A percentile compares a stretch with the other conserved stretches of the same genome.
Conservation (phyloP, 2,113 vertebrate genomes). For the Eptesicus fuscus region DNA sequence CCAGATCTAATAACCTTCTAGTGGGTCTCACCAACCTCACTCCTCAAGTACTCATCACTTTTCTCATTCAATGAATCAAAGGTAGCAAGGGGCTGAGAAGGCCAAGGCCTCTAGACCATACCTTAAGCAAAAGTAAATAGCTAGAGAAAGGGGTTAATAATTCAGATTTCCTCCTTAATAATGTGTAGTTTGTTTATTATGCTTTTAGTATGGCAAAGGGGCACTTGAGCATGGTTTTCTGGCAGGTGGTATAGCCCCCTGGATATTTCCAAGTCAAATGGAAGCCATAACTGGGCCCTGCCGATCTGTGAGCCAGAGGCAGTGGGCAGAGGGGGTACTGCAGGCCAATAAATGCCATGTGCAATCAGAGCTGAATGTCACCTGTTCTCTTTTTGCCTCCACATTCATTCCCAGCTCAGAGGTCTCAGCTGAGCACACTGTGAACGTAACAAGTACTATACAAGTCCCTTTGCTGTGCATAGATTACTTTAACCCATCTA, state of each 20-base stretch:
- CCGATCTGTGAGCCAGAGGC: neutral
- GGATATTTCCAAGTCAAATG: conserved; percentile 28
- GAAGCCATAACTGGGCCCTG: neutral
- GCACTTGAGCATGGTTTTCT: neutral
- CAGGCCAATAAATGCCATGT: conserved; percentile 10
- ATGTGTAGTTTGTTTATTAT: neutral
- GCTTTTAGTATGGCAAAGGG: neutral
- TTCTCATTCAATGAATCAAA: conserved; percentile 38
- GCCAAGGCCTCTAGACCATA: neutral
- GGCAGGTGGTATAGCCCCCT: neutral
- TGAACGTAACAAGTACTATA: neutral
- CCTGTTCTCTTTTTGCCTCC: neutral
- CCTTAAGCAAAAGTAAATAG: neutral
- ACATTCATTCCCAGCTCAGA: neutral
- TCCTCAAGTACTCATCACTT: neutral
- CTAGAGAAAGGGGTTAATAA: neutral
- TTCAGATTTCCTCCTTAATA: neutral
- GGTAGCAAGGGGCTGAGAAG: neutral
- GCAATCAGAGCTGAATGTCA: neutral
- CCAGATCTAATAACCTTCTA: conserved; percentile 19
- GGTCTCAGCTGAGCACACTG: neutral
- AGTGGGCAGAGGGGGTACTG: neutral
- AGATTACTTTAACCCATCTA: neutral
- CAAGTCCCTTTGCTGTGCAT: neutral
- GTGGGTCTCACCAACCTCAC: neutral